Percentiles rank a stretch among this genome's conserved stretches.
phyloP scores from a whole-genome alignment of 2,888 invertebrate genomes.

The Heliconius ismenius region DNA sequence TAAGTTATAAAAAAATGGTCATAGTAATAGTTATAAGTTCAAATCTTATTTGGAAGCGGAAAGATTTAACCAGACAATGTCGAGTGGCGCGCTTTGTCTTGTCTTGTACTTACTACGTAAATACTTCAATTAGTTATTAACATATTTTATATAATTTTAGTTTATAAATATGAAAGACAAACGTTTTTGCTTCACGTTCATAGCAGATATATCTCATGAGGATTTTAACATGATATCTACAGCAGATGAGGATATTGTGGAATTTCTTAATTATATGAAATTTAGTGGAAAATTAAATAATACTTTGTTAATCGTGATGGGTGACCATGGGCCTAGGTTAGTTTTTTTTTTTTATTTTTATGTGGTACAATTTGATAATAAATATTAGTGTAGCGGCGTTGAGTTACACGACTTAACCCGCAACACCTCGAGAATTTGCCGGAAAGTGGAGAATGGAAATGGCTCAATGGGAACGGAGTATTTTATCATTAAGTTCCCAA shows the following conservation, averaged over 20 bases:
- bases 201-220: slow-evolving; percentile 94
- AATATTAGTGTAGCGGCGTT: too few relatives aligned
- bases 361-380: too few relatives aligned
- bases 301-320: slow-evolving; percentile 93
- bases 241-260: slow-evolving; percentile 87
- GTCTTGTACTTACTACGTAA: neutral
- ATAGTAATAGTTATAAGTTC: too few relatives aligned
- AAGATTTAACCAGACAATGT: too few relatives aligned
- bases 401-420: too few relatives aligned
- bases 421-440: too few relatives aligned
- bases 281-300: slow-evolving; percentile 85
- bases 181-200: slow-evolving; percentile 93
- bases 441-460: too few relatives aligned
- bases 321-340: slow-evolving; percentile 95
- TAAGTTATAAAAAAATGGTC: too few relatives aligned
- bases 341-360: neutral
- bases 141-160: slow-evolving; percentile 48
- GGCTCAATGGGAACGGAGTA: too few relatives aligned
- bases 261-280: slow-evolving; percentile 85
- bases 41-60: too few relatives aligned
- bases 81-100: too few relatives aligned
- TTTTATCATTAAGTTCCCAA: too few relatives aligned
- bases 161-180: slow-evolving; percentile 68
- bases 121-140: neutral
- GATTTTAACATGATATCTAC: slow-evolving; percentile 89